These are phyloP conservation scores for Eudasyphora cyanicolor DNA, from an alignment of 2,888 invertebrate species.

Conservation along the genomic window DNA sequence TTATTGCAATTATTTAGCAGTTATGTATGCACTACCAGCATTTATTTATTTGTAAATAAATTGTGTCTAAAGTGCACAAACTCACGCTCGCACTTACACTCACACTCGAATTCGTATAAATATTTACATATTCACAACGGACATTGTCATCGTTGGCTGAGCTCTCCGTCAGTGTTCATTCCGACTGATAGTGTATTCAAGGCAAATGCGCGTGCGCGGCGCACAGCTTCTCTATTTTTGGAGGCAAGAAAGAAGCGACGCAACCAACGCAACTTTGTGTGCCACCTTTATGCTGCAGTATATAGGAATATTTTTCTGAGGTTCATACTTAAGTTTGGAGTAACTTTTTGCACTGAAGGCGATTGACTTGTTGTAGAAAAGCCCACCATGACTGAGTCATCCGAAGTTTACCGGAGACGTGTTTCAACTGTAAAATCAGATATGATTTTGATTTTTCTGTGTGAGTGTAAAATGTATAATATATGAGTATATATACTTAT, in stretches of 20 bases:
- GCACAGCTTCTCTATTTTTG: slow-evolving; percentile 22
- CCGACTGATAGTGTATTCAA: neutral
- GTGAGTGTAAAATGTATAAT: neutral
- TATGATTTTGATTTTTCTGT: neutral
- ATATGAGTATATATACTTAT: neutral
- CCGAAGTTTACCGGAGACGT: neutral
- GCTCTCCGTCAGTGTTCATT: neutral
- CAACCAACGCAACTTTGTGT: neutral
- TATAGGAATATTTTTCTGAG: neutral
- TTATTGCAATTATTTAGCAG: slow-evolving; percentile 52
- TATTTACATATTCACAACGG: slow-evolving; percentile 25
- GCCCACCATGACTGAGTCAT: slow-evolving; percentile 46
- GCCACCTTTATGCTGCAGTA: neutral
- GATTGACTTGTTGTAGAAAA: neutral
- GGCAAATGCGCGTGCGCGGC: slow-evolving; percentile 15
- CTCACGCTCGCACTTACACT: neutral
- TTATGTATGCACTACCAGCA: slow-evolving; percentile 3
- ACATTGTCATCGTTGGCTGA: neutral
- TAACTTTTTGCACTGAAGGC: neutral
- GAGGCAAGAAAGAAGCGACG: neutral
- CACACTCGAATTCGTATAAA: neutral
- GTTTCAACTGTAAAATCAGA: slow-evolving; percentile 17
- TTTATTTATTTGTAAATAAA: slow-evolving; percentile 4
- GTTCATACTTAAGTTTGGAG: neutral
- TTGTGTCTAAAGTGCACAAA: neutral